Conservation (phyloP, 2,888 invertebrate species). For the Clistopyga incitator region DNA sequence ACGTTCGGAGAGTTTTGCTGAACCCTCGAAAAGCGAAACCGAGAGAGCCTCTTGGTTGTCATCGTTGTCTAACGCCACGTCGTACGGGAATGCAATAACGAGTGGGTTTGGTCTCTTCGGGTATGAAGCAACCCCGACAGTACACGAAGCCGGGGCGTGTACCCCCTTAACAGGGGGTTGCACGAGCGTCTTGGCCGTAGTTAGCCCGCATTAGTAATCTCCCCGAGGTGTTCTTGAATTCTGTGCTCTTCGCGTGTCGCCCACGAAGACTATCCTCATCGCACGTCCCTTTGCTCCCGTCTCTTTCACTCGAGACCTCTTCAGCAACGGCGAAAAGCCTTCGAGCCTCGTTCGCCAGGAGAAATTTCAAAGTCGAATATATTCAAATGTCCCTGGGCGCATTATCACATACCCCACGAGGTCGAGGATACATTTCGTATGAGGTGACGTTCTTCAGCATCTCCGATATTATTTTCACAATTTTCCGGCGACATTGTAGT, state of each 20-base stretch:
- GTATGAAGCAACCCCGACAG: slow-evolving; percentile 61
- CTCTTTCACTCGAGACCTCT: slow-evolving; percentile 64
- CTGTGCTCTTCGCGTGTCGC: slow-evolving; percentile 67
- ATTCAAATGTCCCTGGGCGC: slow-evolving; percentile 56
- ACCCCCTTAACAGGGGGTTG: slow-evolving; percentile 44
- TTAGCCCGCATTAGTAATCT: slow-evolving; percentile 81
- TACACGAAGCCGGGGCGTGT: background rate
- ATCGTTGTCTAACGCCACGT: slow-evolving; percentile 50
- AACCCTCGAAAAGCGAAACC: slow-evolving; percentile 9
- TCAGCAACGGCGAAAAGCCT: slow-evolving; percentile 59
- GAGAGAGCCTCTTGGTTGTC: slow-evolving; percentile 43
- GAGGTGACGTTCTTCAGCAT: background rate
- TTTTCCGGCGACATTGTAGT: background rate
- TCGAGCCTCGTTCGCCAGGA: slow-evolving; percentile 45
- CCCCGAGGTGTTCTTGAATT: slow-evolving; percentile 78
- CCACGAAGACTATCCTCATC: slow-evolving; percentile 56
- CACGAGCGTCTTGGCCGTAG: slow-evolving; percentile 74
- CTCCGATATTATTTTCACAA: background rate
- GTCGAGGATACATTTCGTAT: slow-evolving; percentile 5
- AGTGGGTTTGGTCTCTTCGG: slow-evolving; percentile 72
- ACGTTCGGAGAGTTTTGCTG: slow-evolving; percentile 33
- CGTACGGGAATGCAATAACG: slow-evolving; percentile 79
- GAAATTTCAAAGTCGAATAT: slow-evolving; percentile 65
- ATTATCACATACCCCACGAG: slow-evolving; percentile 50
- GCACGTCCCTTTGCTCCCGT: slow-evolving; percentile 46